Conservation (phyloP, 1,140 invertebrate species). For the Onthophagus taurus region DNA sequence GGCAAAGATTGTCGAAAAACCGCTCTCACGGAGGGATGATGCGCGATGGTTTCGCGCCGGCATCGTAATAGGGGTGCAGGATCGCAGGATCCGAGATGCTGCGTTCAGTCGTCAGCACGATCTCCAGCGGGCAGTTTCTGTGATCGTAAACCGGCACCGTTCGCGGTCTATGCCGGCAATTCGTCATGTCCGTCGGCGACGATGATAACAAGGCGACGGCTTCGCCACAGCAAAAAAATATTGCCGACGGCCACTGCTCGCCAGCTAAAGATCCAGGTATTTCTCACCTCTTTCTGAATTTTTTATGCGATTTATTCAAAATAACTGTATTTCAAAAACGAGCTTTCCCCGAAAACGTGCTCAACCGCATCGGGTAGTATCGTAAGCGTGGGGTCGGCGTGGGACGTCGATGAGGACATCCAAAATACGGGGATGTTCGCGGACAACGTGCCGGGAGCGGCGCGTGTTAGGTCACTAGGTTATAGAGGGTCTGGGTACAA, state of each 20-base stretch:
- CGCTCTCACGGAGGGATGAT: no score
- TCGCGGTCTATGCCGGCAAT: constrained; percentile 20
- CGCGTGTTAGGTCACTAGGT: constrained; percentile 21
- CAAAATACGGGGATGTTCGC: background rate
- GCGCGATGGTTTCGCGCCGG: constrained; percentile 12
- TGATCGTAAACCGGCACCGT: constrained; percentile 2
- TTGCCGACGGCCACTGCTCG: constrained; percentile 31
- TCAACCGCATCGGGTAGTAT: no score
- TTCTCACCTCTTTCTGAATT: constrained; percentile 1
- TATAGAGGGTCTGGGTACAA: constrained; percentile 16
- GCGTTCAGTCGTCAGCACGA: constrained; percentile 13
- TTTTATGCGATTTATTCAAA: background rate
- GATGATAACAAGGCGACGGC: constrained; percentile 30
- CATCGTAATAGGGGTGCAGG: constrained; percentile 12
- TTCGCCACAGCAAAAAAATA: constrained; percentile 24
- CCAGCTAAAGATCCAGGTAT: constrained; percentile 26
- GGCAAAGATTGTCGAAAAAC: no score
- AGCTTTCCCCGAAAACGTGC: no score
- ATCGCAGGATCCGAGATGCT: constrained; percentile 14
- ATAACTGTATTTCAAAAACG: no score
- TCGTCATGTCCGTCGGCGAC: constrained; percentile 26
- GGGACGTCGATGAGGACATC: background rate
- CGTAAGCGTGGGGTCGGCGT: background rate
- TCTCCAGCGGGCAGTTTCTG: constrained; percentile 4
- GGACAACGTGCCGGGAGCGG: background rate